phyloP scores from a whole-genome alignment of 2,113 vertebrate species.

The Oreochromis spilurus region DNA sequence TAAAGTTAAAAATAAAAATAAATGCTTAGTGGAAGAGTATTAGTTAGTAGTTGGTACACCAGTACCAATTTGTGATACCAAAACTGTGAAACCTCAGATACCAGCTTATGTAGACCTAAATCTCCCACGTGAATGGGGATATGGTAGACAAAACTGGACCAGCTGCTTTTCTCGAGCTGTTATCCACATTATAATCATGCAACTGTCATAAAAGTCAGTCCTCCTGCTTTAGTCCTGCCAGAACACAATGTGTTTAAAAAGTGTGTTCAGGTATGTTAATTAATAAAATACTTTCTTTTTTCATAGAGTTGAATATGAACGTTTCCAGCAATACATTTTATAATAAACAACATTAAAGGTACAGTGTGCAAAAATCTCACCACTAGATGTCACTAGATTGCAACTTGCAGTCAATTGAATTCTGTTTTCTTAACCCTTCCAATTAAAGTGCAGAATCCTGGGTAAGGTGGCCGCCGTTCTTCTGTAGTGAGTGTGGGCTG shows the following conservation, averaged over 20 bases:
- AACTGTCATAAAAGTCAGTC: not conserved
- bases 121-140: not conserved
- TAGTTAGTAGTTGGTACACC: not conserved
- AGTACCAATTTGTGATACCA: not conserved
- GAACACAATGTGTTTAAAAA: not conserved
- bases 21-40: not conserved
- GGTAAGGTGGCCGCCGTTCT: not conserved
- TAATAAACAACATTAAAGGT: not conserved
- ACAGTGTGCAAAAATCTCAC: not conserved
- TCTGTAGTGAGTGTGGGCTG: not conserved
- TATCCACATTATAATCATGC: not conserved
- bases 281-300: not conserved
- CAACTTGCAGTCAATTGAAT: not conserved
- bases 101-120: not conserved
- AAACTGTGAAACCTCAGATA: not conserved
- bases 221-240: not conserved
- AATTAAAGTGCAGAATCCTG: not conserved
- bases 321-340: not conserved
- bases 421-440: not conserved
- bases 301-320: not conserved
- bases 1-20: not conserved
- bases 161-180: not conserved
- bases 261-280: not conserved
- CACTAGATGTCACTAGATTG: not conserved
- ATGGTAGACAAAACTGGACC: constrained; percentile 5